These are phyloP conservation scores for Macrosiphum euphorbiae DNA, from an alignment of 2,888 invertebrate species.

Conservation along the genomic window DNA sequence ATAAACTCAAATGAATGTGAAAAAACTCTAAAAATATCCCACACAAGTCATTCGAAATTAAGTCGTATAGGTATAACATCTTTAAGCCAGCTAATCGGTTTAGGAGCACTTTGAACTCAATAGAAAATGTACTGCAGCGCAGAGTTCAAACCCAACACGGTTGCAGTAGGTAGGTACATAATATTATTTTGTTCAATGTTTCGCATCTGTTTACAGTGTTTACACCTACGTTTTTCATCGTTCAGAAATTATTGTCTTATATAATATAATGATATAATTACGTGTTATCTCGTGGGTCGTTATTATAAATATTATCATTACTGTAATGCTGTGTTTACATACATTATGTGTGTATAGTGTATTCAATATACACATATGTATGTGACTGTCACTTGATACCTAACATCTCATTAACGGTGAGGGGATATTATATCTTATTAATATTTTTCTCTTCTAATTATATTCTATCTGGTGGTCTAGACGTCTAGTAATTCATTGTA, in stretches of 20 bases:
- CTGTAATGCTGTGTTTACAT: not conserved
- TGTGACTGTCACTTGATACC: not conserved
- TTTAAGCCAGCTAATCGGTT: not conserved
- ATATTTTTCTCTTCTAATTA: not conserved
- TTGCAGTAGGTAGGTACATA: not conserved
- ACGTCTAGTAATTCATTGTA: not conserved
- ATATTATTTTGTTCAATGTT: not conserved
- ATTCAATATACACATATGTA: not conserved
- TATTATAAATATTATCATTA: not conserved
- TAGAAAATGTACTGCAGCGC: not conserved
- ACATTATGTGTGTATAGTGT: not conserved
- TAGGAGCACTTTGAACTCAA: not conserved
- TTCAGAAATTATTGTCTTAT: not conserved
- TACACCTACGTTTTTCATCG: not conserved
- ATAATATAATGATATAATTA: not conserved
- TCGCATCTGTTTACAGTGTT: not conserved
- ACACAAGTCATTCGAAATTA: not conserved
- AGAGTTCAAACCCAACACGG: not conserved
- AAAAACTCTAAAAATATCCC: not conserved
- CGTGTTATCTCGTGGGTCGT: not conserved
- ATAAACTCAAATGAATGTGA: not conserved
- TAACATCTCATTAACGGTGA: not conserved
- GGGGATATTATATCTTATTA: not conserved
- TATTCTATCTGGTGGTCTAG: not conserved
- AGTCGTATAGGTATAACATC: not conserved